Conservation (phyloP, 2,797 vertebrate genomes). For the Columba guinea region DNA sequence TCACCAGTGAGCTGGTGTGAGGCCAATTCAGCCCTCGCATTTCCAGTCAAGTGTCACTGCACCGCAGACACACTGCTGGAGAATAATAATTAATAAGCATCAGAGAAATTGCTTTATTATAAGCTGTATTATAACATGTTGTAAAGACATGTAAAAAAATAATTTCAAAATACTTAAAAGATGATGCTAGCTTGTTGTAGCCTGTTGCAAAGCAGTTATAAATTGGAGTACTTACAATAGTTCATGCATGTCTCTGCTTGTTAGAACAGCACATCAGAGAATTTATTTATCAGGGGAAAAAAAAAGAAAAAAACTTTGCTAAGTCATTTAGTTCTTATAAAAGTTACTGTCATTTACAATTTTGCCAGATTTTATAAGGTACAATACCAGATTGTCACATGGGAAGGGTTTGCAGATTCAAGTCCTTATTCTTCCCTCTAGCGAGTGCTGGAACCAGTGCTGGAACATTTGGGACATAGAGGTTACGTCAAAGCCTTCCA, state of each 20-base stretch:
- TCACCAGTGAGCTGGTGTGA: background rate
- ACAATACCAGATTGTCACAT: slow-evolving; percentile 27
- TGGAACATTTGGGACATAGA: slow-evolving; percentile 31
- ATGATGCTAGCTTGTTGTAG: slow-evolving; percentile 46
- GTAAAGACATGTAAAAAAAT: slow-evolving; percentile 37
- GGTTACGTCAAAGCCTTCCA: slow-evolving; percentile 64
- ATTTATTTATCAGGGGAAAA: slow-evolving; percentile 40
- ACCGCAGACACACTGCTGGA: background rate
- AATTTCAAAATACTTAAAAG: slow-evolving; percentile 48
- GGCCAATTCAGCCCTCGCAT: background rate
- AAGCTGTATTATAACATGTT: background rate
- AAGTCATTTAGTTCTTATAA: slow-evolving; percentile 41
- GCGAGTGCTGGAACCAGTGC: slow-evolving; percentile 25
- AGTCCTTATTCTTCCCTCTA: slow-evolving; percentile 45
- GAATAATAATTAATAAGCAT: background rate
- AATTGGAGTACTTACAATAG: slow-evolving; percentile 48
- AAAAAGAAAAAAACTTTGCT: background rate
- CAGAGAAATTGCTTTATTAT: slow-evolving; percentile 28
- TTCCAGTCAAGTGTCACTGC: background rate
- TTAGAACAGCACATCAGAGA: slow-evolving; percentile 30
- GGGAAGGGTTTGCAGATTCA: slow-evolving; percentile 42
- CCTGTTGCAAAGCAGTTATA: slow-evolving; percentile 56
- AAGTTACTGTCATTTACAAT: slow-evolving; percentile 11
- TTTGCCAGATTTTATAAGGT: slow-evolving; percentile 43
- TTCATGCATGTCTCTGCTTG: slow-evolving; percentile 59